phyloP scores from a whole-genome alignment of 2,797 vertebrate genomes.

The Sciurus vulgaris region DNA sequence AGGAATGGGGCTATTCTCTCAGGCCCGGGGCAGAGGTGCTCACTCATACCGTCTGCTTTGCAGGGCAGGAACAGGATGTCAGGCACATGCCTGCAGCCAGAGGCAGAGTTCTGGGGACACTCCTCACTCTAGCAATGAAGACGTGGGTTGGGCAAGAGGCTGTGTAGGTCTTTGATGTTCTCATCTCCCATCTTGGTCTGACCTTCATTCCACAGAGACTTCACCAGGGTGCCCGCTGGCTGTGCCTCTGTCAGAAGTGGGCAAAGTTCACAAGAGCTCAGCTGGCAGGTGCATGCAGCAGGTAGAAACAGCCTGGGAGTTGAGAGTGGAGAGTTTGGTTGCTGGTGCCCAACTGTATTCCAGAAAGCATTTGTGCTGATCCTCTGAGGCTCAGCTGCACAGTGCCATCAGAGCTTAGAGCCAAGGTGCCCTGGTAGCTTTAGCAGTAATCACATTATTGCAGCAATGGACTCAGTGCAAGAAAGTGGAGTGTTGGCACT shows the following conservation, averaged over 20 bases:
- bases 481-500: slow-evolving; percentile 61
- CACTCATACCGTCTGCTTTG: not conserved
- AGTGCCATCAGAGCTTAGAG: slow-evolving; percentile 28
- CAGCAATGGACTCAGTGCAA: slow-evolving; percentile 17
- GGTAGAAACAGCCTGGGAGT: not conserved
- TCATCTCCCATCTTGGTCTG: not conserved
- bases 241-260: not conserved
- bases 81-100: not conserved
- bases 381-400: not conserved
- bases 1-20: not conserved
- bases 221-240: not conserved
- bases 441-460: slow-evolving; percentile 46
- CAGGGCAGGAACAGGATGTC: too few relatives aligned
- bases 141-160: not conserved
- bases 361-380: slow-evolving; percentile 62
- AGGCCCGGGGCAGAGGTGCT: fast-evolving
- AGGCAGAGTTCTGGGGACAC: too few relatives aligned
- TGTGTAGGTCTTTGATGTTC: not conserved
- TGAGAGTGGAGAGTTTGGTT: not conserved
- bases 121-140: not conserved
- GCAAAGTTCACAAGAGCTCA: not conserved
- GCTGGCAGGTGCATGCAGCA: not conserved
- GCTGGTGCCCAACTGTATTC: not conserved
- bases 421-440: slow-evolving; percentile 12
- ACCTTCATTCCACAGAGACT: not conserved